Percentiles rank a stretch among this genome's conserved stretches.
phyloP scores from a whole-genome alignment of 2,113 vertebrate species.

The Mesitornis unicolor region DNA sequence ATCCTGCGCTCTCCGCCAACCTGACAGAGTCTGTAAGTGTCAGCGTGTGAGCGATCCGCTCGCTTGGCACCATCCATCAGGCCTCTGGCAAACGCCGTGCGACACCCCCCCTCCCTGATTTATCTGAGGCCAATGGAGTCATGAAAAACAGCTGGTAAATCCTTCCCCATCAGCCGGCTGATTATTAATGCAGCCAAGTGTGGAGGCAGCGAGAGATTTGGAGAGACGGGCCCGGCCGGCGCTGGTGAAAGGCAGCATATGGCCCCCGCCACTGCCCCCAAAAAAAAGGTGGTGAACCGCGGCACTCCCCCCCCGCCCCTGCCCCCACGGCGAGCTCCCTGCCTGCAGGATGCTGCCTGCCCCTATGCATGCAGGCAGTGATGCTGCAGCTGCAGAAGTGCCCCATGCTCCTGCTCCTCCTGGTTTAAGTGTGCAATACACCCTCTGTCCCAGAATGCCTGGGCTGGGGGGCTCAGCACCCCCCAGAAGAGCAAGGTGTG shows the following conservation, averaged over 20 bases:
- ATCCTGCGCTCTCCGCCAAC: neutral
- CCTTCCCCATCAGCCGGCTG: constrained; percentile 56
- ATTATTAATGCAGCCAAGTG: constrained; percentile 60
- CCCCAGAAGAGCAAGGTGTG: accelerated
- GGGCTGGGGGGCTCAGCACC: neutral
- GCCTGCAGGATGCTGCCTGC: neutral
- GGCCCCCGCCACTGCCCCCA: too few relatives aligned
- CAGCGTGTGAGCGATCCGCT: constrained; percentile 34
- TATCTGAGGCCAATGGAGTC: constrained; percentile 66
- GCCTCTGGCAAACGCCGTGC: neutral
- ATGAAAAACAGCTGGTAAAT: constrained; percentile 70
- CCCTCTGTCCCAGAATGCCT: accelerated
- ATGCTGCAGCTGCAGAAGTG: accelerated
- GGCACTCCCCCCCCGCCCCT: too few relatives aligned
- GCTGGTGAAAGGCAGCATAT: neutral
- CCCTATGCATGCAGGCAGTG: accelerated
- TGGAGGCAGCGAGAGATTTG: neutral
- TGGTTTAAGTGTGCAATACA: accelerated
- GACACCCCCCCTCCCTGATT: constrained; percentile 54
- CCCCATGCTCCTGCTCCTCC: neutral
- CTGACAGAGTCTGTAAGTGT: constrained; percentile 6
- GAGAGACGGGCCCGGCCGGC: neutral
- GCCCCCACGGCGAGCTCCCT: neutral
- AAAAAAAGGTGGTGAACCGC: too few relatives aligned
- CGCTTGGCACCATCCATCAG: constrained; percentile 51